A percentile compares a stretch with the other conserved stretches of the same genome.
phyloP scores from a whole-genome alignment of 2,888 invertebrate species.

The Drosophila borealis region DNA sequence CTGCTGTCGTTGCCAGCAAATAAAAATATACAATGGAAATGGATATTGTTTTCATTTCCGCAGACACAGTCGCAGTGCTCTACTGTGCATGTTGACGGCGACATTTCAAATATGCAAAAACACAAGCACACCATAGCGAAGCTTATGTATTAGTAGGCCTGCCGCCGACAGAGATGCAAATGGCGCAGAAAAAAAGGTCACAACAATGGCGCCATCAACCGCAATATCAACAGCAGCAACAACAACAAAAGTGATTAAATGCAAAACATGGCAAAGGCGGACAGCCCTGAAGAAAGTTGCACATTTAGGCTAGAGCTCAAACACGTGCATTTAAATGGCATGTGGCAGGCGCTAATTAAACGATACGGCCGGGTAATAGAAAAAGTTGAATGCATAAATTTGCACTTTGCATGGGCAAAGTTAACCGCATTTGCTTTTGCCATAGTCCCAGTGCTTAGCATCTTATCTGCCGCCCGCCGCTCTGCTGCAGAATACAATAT shows the following conservation, averaged over 20 bases:
- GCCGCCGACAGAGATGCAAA: slow-evolving; percentile 54
- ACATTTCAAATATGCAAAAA: slow-evolving; percentile 57
- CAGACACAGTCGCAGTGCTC: slow-evolving; percentile 45
- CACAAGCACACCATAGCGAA: slow-evolving; percentile 9
- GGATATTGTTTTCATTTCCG: slow-evolving; percentile 79
- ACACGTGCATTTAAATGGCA: slow-evolving; percentile 40
- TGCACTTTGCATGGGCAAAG: slow-evolving; percentile 44
- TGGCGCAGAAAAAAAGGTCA: slow-evolving; percentile 66
- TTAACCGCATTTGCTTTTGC: slow-evolving; percentile 51
- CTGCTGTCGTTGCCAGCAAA: slow-evolving; percentile 50
- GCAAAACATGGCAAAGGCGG: slow-evolving; percentile 66
- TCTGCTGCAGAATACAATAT: slow-evolving; percentile 59
- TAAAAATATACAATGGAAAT: slow-evolving; percentile 76
- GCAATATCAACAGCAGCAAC: slow-evolving; percentile 31
- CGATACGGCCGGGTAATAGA: slow-evolving; percentile 65
- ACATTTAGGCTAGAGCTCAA: slow-evolving; percentile 18
- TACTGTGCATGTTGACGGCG: slow-evolving; percentile 50
- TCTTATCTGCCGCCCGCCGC: slow-evolving; percentile 60
- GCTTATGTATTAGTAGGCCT: slow-evolving; percentile 35
- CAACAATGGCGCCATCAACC: slow-evolving; percentile 63
- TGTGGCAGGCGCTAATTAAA: slow-evolving; percentile 69
- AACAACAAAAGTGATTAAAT: slow-evolving; percentile 66
- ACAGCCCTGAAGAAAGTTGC: slow-evolving; percentile 38
- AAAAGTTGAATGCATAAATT: slow-evolving; percentile 75
- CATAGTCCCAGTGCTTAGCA: slow-evolving; percentile 45